phyloP scores from a whole-genome alignment of 2,888 invertebrate species.

The Metellina segmentata region DNA sequence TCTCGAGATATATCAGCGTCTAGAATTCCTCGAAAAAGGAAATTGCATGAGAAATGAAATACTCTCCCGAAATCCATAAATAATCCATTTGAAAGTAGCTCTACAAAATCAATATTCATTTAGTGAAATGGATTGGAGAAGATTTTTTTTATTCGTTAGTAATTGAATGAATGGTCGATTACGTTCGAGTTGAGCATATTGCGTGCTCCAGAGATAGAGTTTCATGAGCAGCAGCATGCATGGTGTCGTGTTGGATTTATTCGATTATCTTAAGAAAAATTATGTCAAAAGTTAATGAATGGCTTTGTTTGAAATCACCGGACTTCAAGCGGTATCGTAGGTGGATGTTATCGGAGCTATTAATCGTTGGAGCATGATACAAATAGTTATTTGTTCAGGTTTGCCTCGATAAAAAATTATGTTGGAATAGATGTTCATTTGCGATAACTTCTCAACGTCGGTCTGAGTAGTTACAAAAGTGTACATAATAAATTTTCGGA shows the following conservation, averaged over 20 bases:
- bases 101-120: constrained; percentile 40
- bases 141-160: constrained; percentile 4
- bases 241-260: constrained; percentile 25
- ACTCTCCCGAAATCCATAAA: constrained; percentile 20
- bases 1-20: neutral
- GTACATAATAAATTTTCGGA: too few species aligned
- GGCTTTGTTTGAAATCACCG: neutral
- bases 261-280: constrained; percentile 36
- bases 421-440: too few species aligned
- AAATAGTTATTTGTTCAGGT: too few species aligned
- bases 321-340: neutral
- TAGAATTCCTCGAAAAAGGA: neutral
- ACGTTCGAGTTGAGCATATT: constrained; percentile 16
- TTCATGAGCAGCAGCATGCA: constrained; percentile 18
- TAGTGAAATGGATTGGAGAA: constrained; percentile 28
- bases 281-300: constrained; percentile 41
- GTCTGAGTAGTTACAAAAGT: too few species aligned
- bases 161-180: constrained; percentile 22
- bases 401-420: too few species aligned
- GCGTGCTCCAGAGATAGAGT: constrained; percentile 27
- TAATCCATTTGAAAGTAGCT: constrained; percentile 16
- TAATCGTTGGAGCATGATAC: too few species aligned
- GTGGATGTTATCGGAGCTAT: too few species aligned
- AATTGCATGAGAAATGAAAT: constrained; percentile 35
- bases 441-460: too few species aligned